Conservation (phyloP, 2,888 invertebrate species). For the Andrena hattorfiana region DNA sequence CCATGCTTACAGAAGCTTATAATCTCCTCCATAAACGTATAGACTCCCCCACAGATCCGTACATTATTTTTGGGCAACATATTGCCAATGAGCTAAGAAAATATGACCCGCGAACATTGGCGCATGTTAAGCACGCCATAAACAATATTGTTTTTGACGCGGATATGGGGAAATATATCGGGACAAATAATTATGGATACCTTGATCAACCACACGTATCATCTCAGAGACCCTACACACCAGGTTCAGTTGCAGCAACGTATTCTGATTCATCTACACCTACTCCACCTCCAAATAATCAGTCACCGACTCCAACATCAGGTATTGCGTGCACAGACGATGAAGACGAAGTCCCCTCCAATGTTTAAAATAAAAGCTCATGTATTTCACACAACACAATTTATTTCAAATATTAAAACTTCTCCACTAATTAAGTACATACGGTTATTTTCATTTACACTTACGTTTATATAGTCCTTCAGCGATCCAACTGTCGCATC, state of each 20-base stretch:
- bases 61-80: constrained; percentile 17
- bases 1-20: background rate
- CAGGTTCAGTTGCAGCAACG: no score
- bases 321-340: no score
- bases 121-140: constrained; percentile 17
- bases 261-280: no score
- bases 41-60: constrained; percentile 7
- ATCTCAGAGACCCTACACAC: no score
- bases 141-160: constrained; percentile 21
- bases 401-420: background rate
- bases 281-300: no score
- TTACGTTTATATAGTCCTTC: background rate
- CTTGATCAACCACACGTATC: no score
- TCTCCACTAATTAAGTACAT: background rate
- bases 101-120: constrained; percentile 17
- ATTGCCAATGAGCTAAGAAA: constrained; percentile 26
- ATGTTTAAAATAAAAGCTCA: no score
- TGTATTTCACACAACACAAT: no score
- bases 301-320: no score
- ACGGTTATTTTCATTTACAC: background rate
- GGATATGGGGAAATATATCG: constrained; percentile 12
- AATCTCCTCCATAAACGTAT: constrained; percentile 3
- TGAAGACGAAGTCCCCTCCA: no score
- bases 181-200: no score
- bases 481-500: background rate